Conservation (phyloP, 1,140 invertebrate genomes). For the Drosophila leontia region DNA sequence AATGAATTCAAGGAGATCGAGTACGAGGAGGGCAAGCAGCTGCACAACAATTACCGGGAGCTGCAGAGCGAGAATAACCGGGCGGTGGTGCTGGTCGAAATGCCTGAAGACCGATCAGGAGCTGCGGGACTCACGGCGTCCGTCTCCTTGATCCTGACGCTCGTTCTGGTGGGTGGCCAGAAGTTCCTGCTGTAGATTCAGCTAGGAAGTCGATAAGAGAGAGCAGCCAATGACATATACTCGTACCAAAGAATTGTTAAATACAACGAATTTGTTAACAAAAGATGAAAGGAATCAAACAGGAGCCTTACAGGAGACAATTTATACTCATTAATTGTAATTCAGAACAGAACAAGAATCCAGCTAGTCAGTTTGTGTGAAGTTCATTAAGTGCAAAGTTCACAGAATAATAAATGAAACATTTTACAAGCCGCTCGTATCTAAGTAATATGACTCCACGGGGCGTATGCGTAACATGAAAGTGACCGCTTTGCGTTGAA, state of each 20-base stretch:
- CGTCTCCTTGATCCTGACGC: conserved; percentile 19
- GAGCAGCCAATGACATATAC: conserved; percentile 51
- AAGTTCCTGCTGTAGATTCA: conserved; percentile 49
- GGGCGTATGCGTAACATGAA: conserved; percentile 52
- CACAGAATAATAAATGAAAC: conserved; percentile 49
- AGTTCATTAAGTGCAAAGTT: conserved; percentile 60
- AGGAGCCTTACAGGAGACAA: conserved; percentile 55
- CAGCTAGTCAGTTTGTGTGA: conserved; percentile 71
- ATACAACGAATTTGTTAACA: conserved; percentile 54
- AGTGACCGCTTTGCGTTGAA: conserved; percentile 27
- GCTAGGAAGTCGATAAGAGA: not conserved
- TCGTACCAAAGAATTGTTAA: conserved; percentile 65
- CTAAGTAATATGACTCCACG: not conserved
- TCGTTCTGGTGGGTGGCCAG: conserved; percentile 24
- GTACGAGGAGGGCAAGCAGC: conserved; percentile 70
- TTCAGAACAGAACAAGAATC: conserved; percentile 36
- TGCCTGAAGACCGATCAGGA: conserved; percentile 12
- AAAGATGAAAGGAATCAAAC: conserved; percentile 14
- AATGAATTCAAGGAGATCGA: conserved; percentile 84
- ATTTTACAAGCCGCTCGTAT: conserved; percentile 53
- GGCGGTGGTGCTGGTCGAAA: conserved; percentile 66
- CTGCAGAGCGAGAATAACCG: conserved; percentile 84
- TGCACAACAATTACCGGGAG: conserved; percentile 85
- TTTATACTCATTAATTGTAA: conserved; percentile 76
- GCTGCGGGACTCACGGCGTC: conserved; percentile 21